These are phyloP conservation scores for Neotoma lepida DNA, from an alignment of 2,113 vertebrate species.

Conservation along the genomic window DNA sequence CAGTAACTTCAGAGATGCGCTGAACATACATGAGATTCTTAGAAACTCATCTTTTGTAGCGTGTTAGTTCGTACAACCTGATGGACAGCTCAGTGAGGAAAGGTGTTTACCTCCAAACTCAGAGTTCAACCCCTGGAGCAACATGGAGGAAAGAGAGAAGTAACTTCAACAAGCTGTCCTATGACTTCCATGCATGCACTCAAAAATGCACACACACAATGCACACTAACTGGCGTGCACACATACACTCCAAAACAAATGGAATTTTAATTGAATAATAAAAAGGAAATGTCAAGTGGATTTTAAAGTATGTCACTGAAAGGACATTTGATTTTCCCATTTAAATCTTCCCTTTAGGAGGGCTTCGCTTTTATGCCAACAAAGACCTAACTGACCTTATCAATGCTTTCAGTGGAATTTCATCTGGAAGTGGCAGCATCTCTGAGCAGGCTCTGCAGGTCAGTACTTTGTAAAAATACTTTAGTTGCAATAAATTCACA, in stretches of 20 bases:
- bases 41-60: neutral
- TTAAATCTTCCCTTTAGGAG: slow-evolving; percentile 77
- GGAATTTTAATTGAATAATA: neutral
- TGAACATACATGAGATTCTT: neutral
- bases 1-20: neutral
- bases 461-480: neutral
- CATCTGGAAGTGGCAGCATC: slow-evolving; percentile 77
- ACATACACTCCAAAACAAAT: too few relatives aligned
- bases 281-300: neutral
- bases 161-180: too few relatives aligned
- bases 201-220: too few relatives aligned
- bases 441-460: slow-evolving; percentile 84
- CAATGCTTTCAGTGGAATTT: slow-evolving; percentile 82
- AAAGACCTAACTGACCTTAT: slow-evolving; percentile 78
- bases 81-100: neutral
- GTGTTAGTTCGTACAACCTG: neutral
- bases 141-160: too few relatives aligned
- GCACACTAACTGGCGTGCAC: too few relatives aligned
- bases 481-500: slow-evolving; percentile 11
- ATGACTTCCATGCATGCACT: too few relatives aligned
- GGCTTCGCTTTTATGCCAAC: slow-evolving; percentile 65
- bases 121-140: neutral
- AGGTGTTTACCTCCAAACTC: neutral
- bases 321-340: neutral
- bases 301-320: slow-evolving; percentile 21